A percentile compares a stretch with the other conserved stretches of the same genome.
Conservation (phyloP, 2,888 invertebrate species). For the Nymphalis polychloros region DNA sequence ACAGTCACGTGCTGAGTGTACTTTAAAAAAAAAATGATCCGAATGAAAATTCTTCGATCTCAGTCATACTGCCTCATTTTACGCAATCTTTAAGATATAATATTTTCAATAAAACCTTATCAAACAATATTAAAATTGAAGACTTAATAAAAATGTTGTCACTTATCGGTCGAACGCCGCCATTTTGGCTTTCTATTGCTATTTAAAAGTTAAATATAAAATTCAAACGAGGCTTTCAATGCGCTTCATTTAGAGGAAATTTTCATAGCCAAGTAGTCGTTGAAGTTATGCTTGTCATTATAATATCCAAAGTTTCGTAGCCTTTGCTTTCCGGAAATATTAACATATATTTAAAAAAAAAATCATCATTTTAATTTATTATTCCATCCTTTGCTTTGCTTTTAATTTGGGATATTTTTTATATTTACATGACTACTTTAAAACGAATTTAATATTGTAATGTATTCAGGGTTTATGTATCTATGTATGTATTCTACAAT, state of each 20-base stretch:
- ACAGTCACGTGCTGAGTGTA: too few species aligned
- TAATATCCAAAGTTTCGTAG: constrained; percentile 37
- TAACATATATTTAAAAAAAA: background rate
- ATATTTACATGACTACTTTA: too few species aligned
- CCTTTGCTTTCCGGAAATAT: constrained; percentile 21
- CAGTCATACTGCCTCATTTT: background rate
- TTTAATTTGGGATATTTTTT: too few species aligned
- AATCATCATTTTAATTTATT: too few species aligned
- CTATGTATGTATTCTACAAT: too few species aligned
- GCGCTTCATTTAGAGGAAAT: constrained; percentile 45
- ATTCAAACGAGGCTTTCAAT: constrained; percentile 47
- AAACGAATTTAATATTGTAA: too few species aligned
- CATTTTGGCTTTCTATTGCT: constrained; percentile 28
- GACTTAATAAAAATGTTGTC: constrained; percentile 23
- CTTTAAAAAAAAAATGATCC: background rate
- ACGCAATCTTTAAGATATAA: background rate
- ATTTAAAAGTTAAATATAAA: constrained; percentile 44
- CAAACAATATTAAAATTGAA: constrained; percentile 27
- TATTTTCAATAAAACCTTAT: constrained; percentile 31
- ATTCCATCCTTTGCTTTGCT: too few species aligned
- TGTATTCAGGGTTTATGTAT: too few species aligned
- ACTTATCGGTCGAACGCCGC: constrained; percentile 24
- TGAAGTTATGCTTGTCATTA: constrained; percentile 40
- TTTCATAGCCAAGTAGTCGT: constrained; percentile 44
- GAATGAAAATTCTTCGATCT: background rate